Evolutionary conservation across 92 coral and sea anemone species (phyloP).

Genomic region (Epizoanthus stellaris): DNA sequence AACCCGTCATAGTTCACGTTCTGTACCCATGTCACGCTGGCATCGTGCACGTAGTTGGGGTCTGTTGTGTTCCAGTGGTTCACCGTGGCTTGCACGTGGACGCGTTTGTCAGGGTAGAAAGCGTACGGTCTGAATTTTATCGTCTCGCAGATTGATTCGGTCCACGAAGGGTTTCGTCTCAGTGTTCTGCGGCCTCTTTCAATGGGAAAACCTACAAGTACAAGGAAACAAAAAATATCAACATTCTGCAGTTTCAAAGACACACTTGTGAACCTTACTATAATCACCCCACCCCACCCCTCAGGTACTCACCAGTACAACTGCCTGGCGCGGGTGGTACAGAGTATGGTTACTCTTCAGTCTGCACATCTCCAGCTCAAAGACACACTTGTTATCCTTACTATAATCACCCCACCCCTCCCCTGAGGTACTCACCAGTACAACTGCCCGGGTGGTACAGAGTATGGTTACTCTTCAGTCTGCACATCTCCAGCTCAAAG

Average conservation of each 20-base stretch:
- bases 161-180: background rate
- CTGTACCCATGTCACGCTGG: slow-evolving; percentile 60
- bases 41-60: slow-evolving; percentile 58
- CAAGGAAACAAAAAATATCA: background rate
- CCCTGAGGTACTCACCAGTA: slow-evolving; percentile 32
- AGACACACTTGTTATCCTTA: background rate
- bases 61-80: slow-evolving; percentile 64
- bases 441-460: slow-evolving; percentile 61
- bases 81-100: slow-evolving; percentile 68
- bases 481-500: slow-evolving; percentile 49
- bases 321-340: slow-evolving; percentile 63
- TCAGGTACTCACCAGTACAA: slow-evolving; percentile 42
- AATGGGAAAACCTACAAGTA: slow-evolving; percentile 40
- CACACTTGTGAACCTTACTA: background rate
- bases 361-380: slow-evolving; percentile 46
- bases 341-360: background rate
- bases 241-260: too few species aligned
- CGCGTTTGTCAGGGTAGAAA: slow-evolving; percentile 79
- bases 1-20: slow-evolving; percentile 40
- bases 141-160: slow-evolving; percentile 30
- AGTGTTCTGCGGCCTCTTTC: slow-evolving; percentile 29
- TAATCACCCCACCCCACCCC: too few species aligned
- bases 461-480: too few species aligned
- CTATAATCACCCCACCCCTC: too few species aligned
- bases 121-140: slow-evolving; percentile 54